phyloP scores from a whole-genome alignment of 2,113 vertebrate genomes.

The Caranx ignobilis region DNA sequence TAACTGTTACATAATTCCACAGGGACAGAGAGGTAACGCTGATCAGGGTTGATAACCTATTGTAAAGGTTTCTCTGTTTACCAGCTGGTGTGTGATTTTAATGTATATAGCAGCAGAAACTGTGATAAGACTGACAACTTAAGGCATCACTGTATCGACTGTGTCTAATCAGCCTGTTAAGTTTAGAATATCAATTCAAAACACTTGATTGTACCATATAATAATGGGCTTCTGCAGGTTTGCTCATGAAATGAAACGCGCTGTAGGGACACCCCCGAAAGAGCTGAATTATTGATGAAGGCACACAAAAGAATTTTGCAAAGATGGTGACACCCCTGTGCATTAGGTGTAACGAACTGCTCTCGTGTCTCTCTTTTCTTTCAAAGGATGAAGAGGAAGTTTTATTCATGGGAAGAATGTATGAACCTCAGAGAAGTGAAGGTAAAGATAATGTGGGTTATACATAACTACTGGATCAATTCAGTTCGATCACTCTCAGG shows the following conservation, averaged over 20 bases:
- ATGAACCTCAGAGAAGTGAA: constrained; percentile 99
- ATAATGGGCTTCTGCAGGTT: not conserved
- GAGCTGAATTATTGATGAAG: constrained; percentile 54
- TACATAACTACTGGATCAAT: not conserved
- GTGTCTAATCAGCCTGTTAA: not conserved
- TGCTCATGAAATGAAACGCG: constrained; percentile 5
- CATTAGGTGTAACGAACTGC: not conserved
- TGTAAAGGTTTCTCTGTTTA: not conserved
- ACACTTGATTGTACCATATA: not conserved
- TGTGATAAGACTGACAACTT: not conserved
- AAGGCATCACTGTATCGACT: not conserved
- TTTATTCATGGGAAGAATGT: constrained; percentile 99
- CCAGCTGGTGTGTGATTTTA: constrained; percentile 12
- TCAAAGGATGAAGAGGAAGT: constrained; percentile 97
- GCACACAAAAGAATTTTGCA: constrained; percentile 31
- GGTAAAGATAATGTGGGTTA: constrained; percentile 80
- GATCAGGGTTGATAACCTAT: constrained; percentile 12
- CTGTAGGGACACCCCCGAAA: constrained; percentile 10
- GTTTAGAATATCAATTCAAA: not conserved
- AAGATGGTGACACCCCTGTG: not conserved
- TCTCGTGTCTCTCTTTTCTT: constrained; percentile 21
- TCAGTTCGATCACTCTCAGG: not conserved
- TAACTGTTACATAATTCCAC: constrained; percentile 69
- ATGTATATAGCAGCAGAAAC: not conserved
- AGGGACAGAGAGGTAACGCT: not conserved